Evolutionary conservation across 2,888 invertebrate genomes (phyloP), one percentile per base, ranked within the genome.

Genomic region (Drosophila kanekoi): DNA sequence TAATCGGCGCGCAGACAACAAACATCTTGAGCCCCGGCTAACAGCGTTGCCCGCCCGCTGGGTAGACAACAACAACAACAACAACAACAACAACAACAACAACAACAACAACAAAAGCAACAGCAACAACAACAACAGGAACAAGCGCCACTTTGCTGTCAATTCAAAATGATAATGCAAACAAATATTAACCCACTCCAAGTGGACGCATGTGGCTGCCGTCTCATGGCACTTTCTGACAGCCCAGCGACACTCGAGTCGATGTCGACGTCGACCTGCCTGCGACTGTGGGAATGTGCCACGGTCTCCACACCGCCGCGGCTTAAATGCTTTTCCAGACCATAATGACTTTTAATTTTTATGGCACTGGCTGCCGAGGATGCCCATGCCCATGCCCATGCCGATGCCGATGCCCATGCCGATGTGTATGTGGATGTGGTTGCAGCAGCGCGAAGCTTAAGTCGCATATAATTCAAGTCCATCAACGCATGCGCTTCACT

Each of bases 111-210:
- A 49, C 52, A 70, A 47, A 37, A 52, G 37, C 18, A 66, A 35
- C 20, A 64, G 52, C 48, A 64, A 49, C 58, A 71, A 62, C 81
- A 71, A 62, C 81, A 87, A 78, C 74, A 77, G 77, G 77, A 83
- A 79, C 84, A 91, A 92, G 92, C 92, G 92, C 92, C 92, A 92
- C 92, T 92, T 91, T 79, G 84, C 90, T 91, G 92, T 91, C 92
- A 92, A 91, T 89, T 91, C 87, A 81, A 91, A 91, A 91, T 90
- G 89, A 90, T 90, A 90, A 92, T 91, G 84, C 90, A 91, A 91
- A 89, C 89, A 91, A 91, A 91, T 91, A 91, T 92, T 91, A 91
- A 91, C 91, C 90, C 91, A 90, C 91, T 91, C 89, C 77, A 89
- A 87, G 89, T 79, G 79, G 74, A 87, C 84, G 83, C 85, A 81